Conservation (phyloP, 2,113 vertebrate genomes). For the Spermophilus dauricus region DNA sequence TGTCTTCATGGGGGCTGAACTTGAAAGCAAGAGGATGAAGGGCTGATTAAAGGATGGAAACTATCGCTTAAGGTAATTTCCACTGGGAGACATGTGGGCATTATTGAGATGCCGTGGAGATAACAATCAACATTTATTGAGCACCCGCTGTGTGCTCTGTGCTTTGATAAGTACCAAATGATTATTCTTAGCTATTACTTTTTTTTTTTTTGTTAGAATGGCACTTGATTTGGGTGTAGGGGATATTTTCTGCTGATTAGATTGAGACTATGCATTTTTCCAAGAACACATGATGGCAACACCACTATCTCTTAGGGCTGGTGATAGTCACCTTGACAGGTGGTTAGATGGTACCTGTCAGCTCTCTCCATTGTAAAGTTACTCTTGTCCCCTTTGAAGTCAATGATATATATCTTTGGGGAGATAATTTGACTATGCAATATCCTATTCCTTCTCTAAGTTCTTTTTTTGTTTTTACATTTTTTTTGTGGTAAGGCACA, state of each 20-base stretch:
- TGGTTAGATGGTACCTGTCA: background rate
- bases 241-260: background rate
- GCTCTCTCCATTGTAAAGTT: background rate
- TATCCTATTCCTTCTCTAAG: background rate
- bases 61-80: background rate
- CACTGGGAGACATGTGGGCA: background rate
- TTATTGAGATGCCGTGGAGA: background rate
- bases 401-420: background rate
- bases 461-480: background rate
- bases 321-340: background rate
- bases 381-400: background rate
- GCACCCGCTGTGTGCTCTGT: background rate
- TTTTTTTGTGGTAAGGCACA: background rate
- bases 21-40: background rate
- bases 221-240: background rate
- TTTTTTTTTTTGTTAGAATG: background rate
- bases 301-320: background rate
- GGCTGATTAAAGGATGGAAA: constrained; percentile 29
- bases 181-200: background rate
- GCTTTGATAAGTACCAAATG: background rate
- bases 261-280: background rate
- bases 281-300: background rate
- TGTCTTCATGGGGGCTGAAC: background rate
- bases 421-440: background rate
- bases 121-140: background rate